These are phyloP conservation scores for Leucopsar rothschildi DNA, from an alignment of 2,113 vertebrate species.

Conservation along the genomic window DNA sequence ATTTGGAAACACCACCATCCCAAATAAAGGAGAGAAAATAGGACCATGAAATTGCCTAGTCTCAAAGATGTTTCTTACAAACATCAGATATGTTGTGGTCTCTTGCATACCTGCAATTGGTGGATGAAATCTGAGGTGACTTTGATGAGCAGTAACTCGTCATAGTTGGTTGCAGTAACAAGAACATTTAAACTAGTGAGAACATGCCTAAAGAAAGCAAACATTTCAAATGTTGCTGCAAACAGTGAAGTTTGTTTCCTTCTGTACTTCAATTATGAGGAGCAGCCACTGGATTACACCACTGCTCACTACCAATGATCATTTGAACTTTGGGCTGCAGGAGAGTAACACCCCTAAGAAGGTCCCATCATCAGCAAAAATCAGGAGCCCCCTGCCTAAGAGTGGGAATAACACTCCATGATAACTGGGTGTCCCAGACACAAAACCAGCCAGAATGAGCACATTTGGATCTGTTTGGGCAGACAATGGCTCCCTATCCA, in stretches of 20 bases:
- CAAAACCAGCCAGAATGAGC: background rate
- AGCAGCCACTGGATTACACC: background rate
- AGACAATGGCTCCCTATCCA: background rate
- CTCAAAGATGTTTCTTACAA: background rate
- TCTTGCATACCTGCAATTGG: background rate
- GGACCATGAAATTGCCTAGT: background rate
- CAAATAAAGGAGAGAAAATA: background rate
- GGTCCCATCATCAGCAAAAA: background rate
- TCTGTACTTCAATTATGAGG: background rate
- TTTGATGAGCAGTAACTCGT: background rate
- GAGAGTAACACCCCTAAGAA: background rate
- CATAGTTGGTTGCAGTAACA: background rate
- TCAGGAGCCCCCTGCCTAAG: background rate
- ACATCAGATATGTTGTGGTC: background rate
- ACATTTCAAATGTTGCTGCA: background rate
- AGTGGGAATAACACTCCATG: background rate
- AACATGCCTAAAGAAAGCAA: background rate
- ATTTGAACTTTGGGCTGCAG: background rate
- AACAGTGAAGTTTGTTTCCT: background rate
- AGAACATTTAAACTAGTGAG: background rate
- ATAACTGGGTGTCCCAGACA: background rate
- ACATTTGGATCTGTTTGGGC: background rate
- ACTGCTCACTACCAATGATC: background rate
- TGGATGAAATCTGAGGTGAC: conserved; percentile 2
- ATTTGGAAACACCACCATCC: background rate